Base-by-base conservation (phyloP, 2,113 vertebrate genomes). In the Protomyctophum bolini region DNA sequence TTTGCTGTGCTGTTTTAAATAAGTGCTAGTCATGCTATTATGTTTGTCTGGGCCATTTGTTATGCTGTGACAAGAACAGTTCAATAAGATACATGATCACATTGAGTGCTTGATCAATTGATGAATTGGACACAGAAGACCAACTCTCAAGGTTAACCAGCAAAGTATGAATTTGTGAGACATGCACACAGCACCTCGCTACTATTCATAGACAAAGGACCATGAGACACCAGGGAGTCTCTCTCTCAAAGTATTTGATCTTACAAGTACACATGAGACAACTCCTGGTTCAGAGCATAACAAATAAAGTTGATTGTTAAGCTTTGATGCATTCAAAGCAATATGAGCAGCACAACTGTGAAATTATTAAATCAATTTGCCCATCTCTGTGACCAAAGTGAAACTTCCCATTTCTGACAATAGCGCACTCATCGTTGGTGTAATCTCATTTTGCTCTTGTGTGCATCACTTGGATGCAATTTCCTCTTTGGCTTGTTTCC, bases 91-190 rank as follows among this genome's bases (percentile, higher is more conserved):
- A 77, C 85, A 88, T 89, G 73, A 77, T 80, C 82, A 82, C 75
- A 83, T 89, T 80, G 83, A 48, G 6, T 62, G 81, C 64, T 68
- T 75, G 73, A 90, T 91, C 83, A 87, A 57, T 84, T 92, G 89
- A 91, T 90, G 79, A 86, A 92, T 89, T 81, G 80, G 82, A 86
- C 65, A 72, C 57, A 57, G 76, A 80, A 77, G 70, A 67, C 69
- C 63, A 78, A 66, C 63, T 87, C 79, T 80, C 79, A 88, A 91
- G 87, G 88, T 89, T 89, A 89, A 87, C 82, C 79, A 81, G 82
- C 79, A 71, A 21, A 46, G 33, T 7, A 28, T 74, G 75, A 58
- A 65, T 77, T 79, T 66, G 15, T 76, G 68, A 66, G 55, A 55
- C 72, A 72, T 72, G 70, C 68, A 66, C 14, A 14, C 15, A 63